Evolutionary conservation across 2,797 vertebrate species (phyloP).

Genomic region (Propithecus deckenii): DNA sequence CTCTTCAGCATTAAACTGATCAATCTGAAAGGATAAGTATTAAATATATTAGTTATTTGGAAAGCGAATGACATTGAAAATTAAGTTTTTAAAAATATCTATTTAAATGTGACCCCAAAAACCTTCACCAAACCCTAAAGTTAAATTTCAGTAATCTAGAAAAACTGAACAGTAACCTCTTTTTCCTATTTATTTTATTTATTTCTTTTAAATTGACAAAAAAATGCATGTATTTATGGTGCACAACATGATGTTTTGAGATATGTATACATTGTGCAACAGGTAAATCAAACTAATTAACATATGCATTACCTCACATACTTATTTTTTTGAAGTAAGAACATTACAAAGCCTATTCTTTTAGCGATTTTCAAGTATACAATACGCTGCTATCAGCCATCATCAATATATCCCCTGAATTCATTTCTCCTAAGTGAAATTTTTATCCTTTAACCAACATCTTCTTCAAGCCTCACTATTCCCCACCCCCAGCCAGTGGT

Average conservation of each 20-base stretch:
- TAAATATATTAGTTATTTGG: background rate
- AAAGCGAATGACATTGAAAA: background rate
- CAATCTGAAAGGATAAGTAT: constrained; percentile 84
- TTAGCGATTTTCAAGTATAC: background rate
- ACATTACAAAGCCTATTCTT: background rate
- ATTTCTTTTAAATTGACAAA: background rate
- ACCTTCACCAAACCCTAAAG: background rate
- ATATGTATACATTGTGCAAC: background rate
- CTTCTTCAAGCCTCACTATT: background rate
- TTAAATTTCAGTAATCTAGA: background rate
- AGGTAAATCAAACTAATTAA: background rate
- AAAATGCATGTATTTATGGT: background rate
- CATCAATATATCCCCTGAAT: background rate
- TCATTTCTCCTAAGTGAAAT: background rate
- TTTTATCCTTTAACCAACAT: background rate
- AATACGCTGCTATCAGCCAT: background rate
- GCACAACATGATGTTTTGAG: background rate
- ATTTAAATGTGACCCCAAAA: background rate
- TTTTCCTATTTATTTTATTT: background rate
- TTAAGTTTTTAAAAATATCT: background rate
- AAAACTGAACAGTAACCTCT: background rate
- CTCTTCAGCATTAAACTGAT: constrained; percentile 91
- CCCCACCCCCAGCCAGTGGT: too few relatives aligned
- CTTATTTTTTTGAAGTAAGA: background rate
- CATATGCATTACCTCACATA: background rate